Percentiles rank a stretch among this genome's conserved stretches.
These are phyloP conservation scores for Galaxea fascicularis DNA, from an alignment of 92 coral and sea anemone genomes.

Conservation along the genomic window DNA sequence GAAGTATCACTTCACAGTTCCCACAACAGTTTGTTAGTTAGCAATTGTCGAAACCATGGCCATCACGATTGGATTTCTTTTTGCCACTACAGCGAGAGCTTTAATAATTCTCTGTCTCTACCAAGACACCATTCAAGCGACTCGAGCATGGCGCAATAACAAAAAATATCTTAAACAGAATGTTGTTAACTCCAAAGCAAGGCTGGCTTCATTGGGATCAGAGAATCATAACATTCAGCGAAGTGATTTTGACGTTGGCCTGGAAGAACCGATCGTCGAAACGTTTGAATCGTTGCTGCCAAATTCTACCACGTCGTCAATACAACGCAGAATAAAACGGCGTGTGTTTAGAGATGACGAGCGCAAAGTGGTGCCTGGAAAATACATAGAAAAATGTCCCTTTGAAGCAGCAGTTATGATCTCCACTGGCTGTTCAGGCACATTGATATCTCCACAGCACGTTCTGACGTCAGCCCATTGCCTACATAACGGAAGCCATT, in stretches of 20 bases:
- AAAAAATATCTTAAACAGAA: neutral
- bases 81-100: neutral
- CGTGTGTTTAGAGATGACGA: slow-evolving; percentile 56
- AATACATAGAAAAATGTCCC: slow-evolving; percentile 77
- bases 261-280: neutral
- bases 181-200: neutral
- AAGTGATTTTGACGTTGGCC: neutral
- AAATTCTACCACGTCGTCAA: neutral
- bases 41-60: slow-evolving; percentile 1
- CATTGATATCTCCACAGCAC: slow-evolving; percentile 85
- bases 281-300: slow-evolving; percentile 4
- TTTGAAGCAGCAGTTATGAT: slow-evolving; percentile 80
- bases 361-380: slow-evolving; percentile 56
- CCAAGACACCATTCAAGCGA: slow-evolving; percentile 4
- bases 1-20: neutral
- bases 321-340: slow-evolving; percentile 55
- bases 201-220: neutral
- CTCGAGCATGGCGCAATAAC: neutral
- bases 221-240: neutral
- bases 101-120: neutral
- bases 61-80: neutral
- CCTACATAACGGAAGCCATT: slow-evolving; percentile 86
- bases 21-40: neutral
- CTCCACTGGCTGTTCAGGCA: slow-evolving; percentile 95
- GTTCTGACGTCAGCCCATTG: slow-evolving; percentile 96